Conservation (phyloP, 2,888 invertebrate species). For the Apodemia duryi region DNA sequence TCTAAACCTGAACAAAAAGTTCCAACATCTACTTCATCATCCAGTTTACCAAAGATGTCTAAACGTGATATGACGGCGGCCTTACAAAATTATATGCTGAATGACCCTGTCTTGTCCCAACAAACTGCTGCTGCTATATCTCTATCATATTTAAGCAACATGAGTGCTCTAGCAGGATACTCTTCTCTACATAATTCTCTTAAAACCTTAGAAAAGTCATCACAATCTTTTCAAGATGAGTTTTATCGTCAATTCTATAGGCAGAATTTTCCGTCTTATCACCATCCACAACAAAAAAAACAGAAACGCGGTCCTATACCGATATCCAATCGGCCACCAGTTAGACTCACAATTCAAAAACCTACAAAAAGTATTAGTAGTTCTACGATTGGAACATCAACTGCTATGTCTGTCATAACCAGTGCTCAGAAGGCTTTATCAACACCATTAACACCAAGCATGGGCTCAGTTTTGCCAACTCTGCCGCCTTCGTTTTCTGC, state of each 20-base stretch:
- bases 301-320: slow-evolving; percentile 61
- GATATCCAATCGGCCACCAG: slow-evolving; percentile 20
- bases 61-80: slow-evolving; percentile 58
- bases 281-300: slow-evolving; percentile 56
- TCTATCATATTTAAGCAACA: slow-evolving; percentile 56
- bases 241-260: slow-evolving; percentile 63
- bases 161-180: slow-evolving; percentile 58
- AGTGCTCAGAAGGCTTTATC: slow-evolving; percentile 47
- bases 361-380: slow-evolving; percentile 33
- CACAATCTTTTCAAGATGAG: slow-evolving; percentile 62
- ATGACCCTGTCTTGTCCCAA: slow-evolving; percentile 54
- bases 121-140: slow-evolving; percentile 63
- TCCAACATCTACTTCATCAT: slow-evolving; percentile 33
- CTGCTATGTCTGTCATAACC: slow-evolving; percentile 42
- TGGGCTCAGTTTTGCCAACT: slow-evolving; percentile 61
- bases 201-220: slow-evolving; percentile 48
- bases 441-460: slow-evolving; percentile 50
- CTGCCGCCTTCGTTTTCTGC: slow-evolving; percentile 61
- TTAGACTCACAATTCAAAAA: slow-evolving; percentile 34
- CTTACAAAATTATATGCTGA: slow-evolving; percentile 61
- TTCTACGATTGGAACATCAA: slow-evolving; percentile 38
- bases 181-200: slow-evolving; percentile 50
- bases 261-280: slow-evolving; percentile 51
- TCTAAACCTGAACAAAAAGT: slow-evolving; percentile 42
- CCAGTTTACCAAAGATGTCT: slow-evolving; percentile 54